Percentiles rank a stretch among this genome's conserved stretches.
phyloP scores from a whole-genome alignment of 92 coral and sea anemone genomes.

The Siderastrea siderea region DNA sequence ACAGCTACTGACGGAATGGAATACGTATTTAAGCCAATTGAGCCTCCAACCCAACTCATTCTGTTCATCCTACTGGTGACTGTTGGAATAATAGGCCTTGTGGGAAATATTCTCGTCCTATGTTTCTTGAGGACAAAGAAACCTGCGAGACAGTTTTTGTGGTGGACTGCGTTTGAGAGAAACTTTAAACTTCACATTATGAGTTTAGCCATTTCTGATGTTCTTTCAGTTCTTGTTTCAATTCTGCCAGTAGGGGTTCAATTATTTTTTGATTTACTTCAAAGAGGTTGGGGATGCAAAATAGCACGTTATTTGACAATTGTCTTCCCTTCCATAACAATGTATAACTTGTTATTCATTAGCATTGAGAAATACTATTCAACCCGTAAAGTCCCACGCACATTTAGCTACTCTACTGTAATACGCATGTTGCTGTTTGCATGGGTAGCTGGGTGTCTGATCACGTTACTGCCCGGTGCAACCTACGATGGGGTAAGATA shows the following conservation, averaged over 20 bases:
- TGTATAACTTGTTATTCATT: background rate
- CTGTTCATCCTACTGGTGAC: background rate
- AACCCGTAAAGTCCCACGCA: slow-evolving; percentile 3
- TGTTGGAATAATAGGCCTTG: background rate
- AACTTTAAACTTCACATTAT: background rate
- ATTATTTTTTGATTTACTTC: background rate
- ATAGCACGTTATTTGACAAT: background rate
- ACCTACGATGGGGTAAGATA: background rate
- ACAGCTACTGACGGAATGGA: no score
- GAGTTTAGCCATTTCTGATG: background rate
- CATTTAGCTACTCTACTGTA: background rate
- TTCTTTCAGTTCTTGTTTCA: background rate
- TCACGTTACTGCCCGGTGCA: background rate
- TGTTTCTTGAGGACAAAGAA: background rate
- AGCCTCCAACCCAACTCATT: no score
- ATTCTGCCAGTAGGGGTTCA: background rate
- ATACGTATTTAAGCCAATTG: no score
- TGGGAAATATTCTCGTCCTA: background rate
- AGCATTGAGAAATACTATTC: background rate
- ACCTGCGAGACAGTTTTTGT: background rate
- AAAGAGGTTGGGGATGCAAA: background rate
- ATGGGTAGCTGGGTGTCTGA: background rate
- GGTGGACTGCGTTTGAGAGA: background rate
- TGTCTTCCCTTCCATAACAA: background rate
- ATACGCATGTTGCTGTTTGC: background rate